Conservation (phyloP, 1,140 invertebrate species). For the Arctopsyche grandis region DNA sequence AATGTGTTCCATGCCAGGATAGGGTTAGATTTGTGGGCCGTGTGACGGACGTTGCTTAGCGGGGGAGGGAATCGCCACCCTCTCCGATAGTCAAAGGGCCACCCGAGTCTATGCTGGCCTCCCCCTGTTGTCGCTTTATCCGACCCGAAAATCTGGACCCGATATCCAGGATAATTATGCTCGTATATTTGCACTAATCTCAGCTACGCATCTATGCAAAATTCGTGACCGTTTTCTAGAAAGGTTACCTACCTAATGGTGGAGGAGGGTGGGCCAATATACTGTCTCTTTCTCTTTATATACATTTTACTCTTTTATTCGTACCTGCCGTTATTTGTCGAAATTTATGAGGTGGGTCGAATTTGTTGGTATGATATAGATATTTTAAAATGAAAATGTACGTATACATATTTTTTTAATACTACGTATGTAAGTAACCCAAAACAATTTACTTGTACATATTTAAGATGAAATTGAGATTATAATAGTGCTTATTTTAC, state of each 20-base stretch:
- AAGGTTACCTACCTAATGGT: background rate
- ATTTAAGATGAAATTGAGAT: no score
- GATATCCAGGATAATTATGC: conserved; percentile 16
- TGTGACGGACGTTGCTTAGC: background rate
- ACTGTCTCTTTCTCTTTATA: no score
- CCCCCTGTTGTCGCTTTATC: conserved; percentile 8
- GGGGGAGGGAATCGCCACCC: background rate
- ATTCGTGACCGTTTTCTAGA: conserved; percentile 2
- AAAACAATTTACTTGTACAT: no score
- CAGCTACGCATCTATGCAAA: background rate
- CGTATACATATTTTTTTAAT: no score
- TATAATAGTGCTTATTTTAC: no score
- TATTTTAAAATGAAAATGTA: no score
- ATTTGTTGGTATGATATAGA: no score
- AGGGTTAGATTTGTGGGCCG: background rate
- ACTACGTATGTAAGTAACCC: no score
- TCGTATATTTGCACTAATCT: conserved; percentile 28
- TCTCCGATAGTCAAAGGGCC: background rate
- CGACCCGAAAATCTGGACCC: conserved; percentile 1
- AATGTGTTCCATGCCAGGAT: background rate
- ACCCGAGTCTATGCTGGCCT: background rate
- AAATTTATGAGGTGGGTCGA: no score
- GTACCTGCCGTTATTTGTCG: no score
- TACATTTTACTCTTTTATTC: no score
- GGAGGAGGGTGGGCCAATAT: no score